Evolutionary conservation across 2,888 invertebrate species (phyloP), one percentile per base, ranked within the genome.

Genomic region (Ormyrus thymus): DNA sequence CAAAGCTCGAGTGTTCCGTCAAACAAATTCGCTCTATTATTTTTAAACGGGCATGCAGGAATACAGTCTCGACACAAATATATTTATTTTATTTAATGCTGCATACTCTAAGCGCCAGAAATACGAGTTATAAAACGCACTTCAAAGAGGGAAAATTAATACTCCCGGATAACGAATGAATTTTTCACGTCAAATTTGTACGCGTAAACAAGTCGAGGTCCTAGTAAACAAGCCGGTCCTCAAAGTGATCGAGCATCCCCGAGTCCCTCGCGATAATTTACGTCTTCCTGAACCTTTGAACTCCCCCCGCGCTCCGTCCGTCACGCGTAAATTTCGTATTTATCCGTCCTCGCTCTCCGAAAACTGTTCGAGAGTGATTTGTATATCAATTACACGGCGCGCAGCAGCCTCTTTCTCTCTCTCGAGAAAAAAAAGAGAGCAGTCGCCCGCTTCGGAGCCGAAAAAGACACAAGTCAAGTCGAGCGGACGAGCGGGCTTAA

Each of bases 401-500:
- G 45, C 50, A 46, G 13, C 45, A 15, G n/a, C 9, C 53, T 13
- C 13, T n/a, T 13, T 7, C 62, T 6, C 62, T 29, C 11, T 48
- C 13, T 46, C 51, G 56, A 56, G 15, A 6, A 45, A 61, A 46
- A n/a, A 10, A 56, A 45, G 64, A 73, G 59, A 59, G 29, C 9
- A 58, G 10, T 13, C 29, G 15, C 43, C 3, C 46, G 58, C 0
- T 0, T 13, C 10, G 10, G 15, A 53, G 72, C 61, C 43, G 43
- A 72, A 73, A 64, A 48, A 73, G 55, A 55, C 13, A 15, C 56
- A 58, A 64, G 65, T 58, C 66, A 55, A 66, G 56, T 45, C 74
- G n/a, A 74, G 48, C 50, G 58, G 84, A 85, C 81, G 84, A 82
- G 51, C 15, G 13, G 76, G 83, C 82, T 84, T 85, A 85, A 85